Conservation (phyloP, 1,140 invertebrate genomes). For the Ceratitis capitata region DNA sequence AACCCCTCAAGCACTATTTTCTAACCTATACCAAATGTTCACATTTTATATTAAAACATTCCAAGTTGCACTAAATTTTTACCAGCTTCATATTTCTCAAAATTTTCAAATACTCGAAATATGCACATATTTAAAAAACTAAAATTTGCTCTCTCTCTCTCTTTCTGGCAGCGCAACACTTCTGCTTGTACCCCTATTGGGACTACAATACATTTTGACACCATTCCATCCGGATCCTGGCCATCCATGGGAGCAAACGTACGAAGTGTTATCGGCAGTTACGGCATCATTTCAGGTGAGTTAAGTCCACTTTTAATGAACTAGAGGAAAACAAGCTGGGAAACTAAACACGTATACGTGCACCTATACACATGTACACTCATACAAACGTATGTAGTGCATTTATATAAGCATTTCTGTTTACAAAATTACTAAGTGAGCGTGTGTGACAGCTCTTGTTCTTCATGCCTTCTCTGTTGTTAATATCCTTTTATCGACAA, state of each 20-base stretch:
- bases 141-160: not conserved
- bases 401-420: not conserved
- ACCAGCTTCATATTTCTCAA: no score
- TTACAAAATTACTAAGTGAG: not conserved
- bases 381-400: not conserved
- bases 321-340: not conserved
- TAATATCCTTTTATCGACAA: not conserved
- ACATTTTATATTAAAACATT: no score
- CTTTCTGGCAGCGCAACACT: constrained; percentile 77
- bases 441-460: not conserved
- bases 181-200: constrained; percentile 84
- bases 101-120: no score
- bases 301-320: constrained; percentile 36
- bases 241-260: constrained; percentile 78
- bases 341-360: not conserved
- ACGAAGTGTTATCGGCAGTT: constrained; percentile 83
- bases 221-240: constrained; percentile 83
- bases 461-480: not conserved
- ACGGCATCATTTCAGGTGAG: constrained; percentile 89
- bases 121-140: no score
- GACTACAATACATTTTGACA: constrained; percentile 86
- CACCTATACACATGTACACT: not conserved
- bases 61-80: no score
- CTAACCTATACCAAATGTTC: no score
- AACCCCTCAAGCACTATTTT: no score